These are phyloP conservation scores for Copidosoma aretas DNA, from an alignment of 2,888 invertebrate species.

Conservation along the genomic window DNA sequence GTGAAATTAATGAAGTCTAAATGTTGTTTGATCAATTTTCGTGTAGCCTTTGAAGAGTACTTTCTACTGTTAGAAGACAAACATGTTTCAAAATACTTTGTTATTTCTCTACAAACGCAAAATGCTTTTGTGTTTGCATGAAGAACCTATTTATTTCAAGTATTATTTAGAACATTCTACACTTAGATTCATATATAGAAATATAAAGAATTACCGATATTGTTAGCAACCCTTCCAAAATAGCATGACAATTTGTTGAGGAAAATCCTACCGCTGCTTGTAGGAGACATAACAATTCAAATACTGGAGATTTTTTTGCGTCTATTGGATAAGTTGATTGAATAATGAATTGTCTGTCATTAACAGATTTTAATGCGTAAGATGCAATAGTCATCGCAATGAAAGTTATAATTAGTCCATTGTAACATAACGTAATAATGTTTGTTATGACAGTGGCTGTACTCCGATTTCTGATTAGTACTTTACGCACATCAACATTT, in stretches of 20 bases:
- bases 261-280: constrained; percentile 4
- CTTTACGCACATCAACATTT: not conserved
- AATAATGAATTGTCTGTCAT: constrained; percentile 13
- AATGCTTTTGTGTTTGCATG: constrained; percentile 22
- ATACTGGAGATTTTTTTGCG: constrained; percentile 12
- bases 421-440: constrained; percentile 8
- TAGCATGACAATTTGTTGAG: constrained; percentile 10
- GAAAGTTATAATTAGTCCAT: constrained; percentile 11
- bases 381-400: constrained; percentile 1
- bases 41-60: constrained; percentile 1
- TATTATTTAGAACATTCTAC: not conserved
- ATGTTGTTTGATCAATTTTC: constrained; percentile 37
- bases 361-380: not conserved
- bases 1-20: constrained; percentile 39
- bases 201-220: constrained; percentile 6
- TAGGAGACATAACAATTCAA: constrained; percentile 4
- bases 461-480: constrained; percentile 6
- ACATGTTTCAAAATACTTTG: constrained; percentile 26
- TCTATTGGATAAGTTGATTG: constrained; percentile 13
- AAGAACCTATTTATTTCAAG: constrained; percentile 1
- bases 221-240: constrained; percentile 17
- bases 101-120: constrained; percentile 25
- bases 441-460: not conserved
- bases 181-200: not conserved
- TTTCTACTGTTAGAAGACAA: not conserved